Percentiles rank a stretch among this genome's conserved stretches.
These are phyloP conservation scores for Falcaria lacertinaria DNA, from an alignment of 2,888 invertebrate genomes.

Conservation along the genomic window DNA sequence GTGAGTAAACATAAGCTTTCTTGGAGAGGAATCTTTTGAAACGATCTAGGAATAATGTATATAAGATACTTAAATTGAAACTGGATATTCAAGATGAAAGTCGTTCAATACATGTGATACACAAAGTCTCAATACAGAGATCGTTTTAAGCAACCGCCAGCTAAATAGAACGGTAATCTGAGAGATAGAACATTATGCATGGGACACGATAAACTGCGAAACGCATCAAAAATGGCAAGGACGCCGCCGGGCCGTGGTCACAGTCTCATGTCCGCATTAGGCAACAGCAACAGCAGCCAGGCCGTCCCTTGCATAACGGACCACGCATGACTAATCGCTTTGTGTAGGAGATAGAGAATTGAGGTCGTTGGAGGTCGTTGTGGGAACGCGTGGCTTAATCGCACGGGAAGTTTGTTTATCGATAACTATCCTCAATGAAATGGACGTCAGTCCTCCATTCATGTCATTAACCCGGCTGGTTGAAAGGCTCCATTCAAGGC, in stretches of 20 bases:
- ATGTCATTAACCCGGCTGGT: constrained; percentile 43
- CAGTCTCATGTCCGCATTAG: constrained; percentile 23
- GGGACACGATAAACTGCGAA: constrained; percentile 3
- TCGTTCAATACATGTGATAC: no score
- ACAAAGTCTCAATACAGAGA: no score
- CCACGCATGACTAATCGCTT: constrained; percentile 47
- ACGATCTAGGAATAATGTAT: no score
- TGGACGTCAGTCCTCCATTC: constrained; percentile 31
- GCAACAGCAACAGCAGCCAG: constrained; percentile 46
- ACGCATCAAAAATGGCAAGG: constrained; percentile 20
- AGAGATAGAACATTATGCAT: constrained; percentile 9
- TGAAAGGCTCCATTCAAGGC: constrained; percentile 51
- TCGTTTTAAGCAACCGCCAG: no score
- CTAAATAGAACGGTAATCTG: constrained; percentile 9
- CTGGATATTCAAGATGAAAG: no score
- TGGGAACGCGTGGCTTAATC: constrained; percentile 11
- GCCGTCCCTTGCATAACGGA: constrained; percentile 47
- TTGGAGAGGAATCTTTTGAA: no score
- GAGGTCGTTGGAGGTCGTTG: constrained; percentile 52
- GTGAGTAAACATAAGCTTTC: no score
- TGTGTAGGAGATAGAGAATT: constrained; percentile 41
- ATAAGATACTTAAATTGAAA: no score
- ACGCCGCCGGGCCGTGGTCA: constrained; percentile 9
- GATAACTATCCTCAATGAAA: constrained; percentile 22
- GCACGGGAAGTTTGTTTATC: background rate